These are phyloP conservation scores for Rhynchomys soricoides DNA, from an alignment of 2,113 vertebrate genomes.

Conservation along the genomic window DNA sequence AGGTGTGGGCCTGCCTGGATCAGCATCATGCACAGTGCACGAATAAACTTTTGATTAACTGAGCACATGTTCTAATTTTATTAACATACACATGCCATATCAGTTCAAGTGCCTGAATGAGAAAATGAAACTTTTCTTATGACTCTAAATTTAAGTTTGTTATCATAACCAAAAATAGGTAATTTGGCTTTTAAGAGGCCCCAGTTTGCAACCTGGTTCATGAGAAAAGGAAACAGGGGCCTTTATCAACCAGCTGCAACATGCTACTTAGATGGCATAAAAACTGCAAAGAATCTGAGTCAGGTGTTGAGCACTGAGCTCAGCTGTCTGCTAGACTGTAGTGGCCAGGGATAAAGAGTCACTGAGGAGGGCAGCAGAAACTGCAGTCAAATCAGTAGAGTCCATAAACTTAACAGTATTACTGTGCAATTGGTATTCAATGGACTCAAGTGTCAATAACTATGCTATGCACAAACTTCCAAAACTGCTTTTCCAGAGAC, in stretches of 20 bases:
- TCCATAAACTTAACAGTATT: background rate
- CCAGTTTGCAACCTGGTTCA: background rate
- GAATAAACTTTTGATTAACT: constrained; percentile 8
- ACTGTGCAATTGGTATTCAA: background rate
- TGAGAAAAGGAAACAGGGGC: background rate
- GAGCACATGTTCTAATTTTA: constrained; percentile 39
- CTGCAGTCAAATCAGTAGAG: background rate
- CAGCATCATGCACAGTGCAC: background rate
- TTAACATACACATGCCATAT: constrained; percentile 55
- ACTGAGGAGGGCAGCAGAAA: background rate
- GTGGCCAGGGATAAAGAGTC: background rate
- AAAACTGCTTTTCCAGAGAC: background rate
- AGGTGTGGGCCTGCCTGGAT: background rate
- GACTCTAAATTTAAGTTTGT: constrained; percentile 39
- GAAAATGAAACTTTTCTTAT: constrained; percentile 53
- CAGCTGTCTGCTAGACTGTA: background rate
- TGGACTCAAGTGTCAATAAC: background rate
- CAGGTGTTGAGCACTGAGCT: background rate
- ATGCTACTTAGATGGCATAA: background rate
- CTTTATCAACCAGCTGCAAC: constrained; percentile 57
- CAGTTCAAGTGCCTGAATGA: constrained; percentile 38
- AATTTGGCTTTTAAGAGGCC: constrained; percentile 2
- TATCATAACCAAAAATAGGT: constrained; percentile 17
- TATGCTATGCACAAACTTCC: background rate
- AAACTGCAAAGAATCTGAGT: constrained; percentile 28